Evolutionary conservation across 2,797 vertebrate species (phyloP), one percentile per base, ranked within the genome.

Genomic region (Cyclopterus lumpus): DNA sequence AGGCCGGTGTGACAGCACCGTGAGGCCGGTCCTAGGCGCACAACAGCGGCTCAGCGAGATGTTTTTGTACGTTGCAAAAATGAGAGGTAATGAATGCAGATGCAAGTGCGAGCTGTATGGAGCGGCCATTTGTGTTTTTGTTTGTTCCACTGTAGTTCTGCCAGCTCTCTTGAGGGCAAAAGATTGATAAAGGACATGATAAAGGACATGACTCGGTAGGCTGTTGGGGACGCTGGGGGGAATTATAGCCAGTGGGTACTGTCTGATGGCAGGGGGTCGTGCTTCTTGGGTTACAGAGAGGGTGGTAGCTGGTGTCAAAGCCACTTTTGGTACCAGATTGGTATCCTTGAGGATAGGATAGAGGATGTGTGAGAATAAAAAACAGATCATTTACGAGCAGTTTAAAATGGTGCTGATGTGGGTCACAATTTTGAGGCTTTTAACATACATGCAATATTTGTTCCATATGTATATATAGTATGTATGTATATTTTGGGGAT

Each of bases 71-170:
- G 76, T 67, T 14, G 48, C 68, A 51, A 74, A 90, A 86, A 87
- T 40, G 75, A 86, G 78, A 78, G 65, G 76, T 82, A 86, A 90
- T 84, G 86, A 88, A 90, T 89, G 85, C 78, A 80, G 82, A 90
- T 64, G 73, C 67, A n/a, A 81, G 82, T 18, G 57, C n/a, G 30
- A 73, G 77, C 73, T 81, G 74, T 90, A 81, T 81, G 57, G 36
- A 74, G 58, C 15, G 66, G 73, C 74, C 80, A 82, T 92, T 93
- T 90, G 85, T 93, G 68, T 89, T 78, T 84, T 80, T 89, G 67
- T 89, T 86, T 80, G 82, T 58, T 24, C 80, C 61, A 22, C 49
- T 82, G 71, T 85, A 63, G 72, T 79, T 83, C 71, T 85, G 81
- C 67, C 70, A 80, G 77, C 74, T 77, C 66, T 88, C 72, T 77